Conservation (phyloP, 2,797 vertebrate genomes). For the Bradypodion pumilum region DNA sequence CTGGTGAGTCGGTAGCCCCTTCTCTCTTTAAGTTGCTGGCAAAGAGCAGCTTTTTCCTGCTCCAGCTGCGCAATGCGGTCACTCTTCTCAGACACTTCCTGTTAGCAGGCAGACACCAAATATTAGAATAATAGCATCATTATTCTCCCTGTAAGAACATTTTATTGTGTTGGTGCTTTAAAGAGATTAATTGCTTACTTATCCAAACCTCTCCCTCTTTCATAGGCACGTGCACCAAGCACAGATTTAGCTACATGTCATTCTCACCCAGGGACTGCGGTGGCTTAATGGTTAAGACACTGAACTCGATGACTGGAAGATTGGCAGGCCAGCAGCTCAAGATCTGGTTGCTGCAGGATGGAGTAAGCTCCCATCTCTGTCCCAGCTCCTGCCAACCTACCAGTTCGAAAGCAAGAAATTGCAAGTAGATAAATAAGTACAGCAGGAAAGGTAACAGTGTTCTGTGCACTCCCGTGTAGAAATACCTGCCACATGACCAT, state of each 20-base stretch:
- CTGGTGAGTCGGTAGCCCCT: slow-evolving; percentile 29
- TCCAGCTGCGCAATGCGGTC: slow-evolving; percentile 45
- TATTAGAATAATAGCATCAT: not conserved
- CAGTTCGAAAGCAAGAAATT: too few species aligned
- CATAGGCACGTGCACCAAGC: not conserved
- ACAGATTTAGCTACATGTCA: not conserved
- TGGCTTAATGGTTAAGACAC: too few species aligned
- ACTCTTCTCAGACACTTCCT: slow-evolving; percentile 55
- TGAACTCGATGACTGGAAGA: too few species aligned
- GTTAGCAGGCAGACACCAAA: not conserved
- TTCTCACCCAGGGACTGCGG: too few species aligned
- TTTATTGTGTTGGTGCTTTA: not conserved
- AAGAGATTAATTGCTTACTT: not conserved
- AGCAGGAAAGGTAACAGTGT: too few species aligned
- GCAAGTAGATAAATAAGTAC: too few species aligned
- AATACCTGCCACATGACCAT: too few species aligned
- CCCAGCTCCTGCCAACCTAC: too few species aligned
- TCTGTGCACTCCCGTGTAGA: too few species aligned
- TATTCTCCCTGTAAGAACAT: not conserved
- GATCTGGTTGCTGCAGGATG: too few species aligned
- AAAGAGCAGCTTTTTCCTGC: slow-evolving; percentile 21
- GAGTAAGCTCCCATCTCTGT: too few species aligned
- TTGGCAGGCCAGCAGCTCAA: too few species aligned
- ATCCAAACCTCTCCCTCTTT: not conserved
- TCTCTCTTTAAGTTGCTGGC: slow-evolving; percentile 34